Conservation (phyloP, 2,888 invertebrate genomes). For the Noctua pronuba region DNA sequence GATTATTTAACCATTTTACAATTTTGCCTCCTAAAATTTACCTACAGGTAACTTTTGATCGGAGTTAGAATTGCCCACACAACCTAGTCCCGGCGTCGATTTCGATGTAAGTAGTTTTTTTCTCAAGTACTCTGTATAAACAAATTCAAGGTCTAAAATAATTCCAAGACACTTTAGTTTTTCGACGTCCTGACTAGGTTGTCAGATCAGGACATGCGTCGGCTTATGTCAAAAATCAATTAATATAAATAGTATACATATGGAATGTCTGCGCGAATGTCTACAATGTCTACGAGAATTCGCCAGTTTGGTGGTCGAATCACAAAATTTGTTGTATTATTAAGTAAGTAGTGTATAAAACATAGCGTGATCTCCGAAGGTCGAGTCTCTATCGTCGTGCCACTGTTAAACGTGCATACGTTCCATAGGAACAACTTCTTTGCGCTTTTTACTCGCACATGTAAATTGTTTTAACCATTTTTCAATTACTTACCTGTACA, state of each 20-base stretch:
- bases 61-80: neutral
- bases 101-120: slow-evolving; percentile 24
- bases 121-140: neutral
- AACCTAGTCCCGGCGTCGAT: slow-evolving; percentile 26
- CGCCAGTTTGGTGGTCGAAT: slow-evolving; percentile 42
- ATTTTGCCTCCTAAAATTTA: slow-evolving; percentile 16
- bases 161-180: slow-evolving; percentile 23
- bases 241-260: slow-evolving; percentile 16
- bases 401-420: slow-evolving; percentile 27
- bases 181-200: slow-evolving; percentile 22
- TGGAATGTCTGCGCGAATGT: slow-evolving; percentile 47
- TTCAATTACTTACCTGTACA: neutral
- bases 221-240: slow-evolving; percentile 53
- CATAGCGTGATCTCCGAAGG: slow-evolving; percentile 40
- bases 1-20: slow-evolving; percentile 1
- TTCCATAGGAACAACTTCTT: slow-evolving; percentile 36
- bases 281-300: slow-evolving; percentile 18
- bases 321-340: slow-evolving; percentile 58
- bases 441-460: neutral
- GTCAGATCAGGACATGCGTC: neutral
- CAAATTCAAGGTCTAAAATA: slow-evolving; percentile 13
- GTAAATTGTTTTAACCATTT: neutral
- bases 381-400: slow-evolving; percentile 39
- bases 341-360: slow-evolving; percentile 51
- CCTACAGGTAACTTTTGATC: slow-evolving; percentile 17